Conservation (phyloP, 64 coral and sea anemone species). For the Actinia tenebrosa region DNA sequence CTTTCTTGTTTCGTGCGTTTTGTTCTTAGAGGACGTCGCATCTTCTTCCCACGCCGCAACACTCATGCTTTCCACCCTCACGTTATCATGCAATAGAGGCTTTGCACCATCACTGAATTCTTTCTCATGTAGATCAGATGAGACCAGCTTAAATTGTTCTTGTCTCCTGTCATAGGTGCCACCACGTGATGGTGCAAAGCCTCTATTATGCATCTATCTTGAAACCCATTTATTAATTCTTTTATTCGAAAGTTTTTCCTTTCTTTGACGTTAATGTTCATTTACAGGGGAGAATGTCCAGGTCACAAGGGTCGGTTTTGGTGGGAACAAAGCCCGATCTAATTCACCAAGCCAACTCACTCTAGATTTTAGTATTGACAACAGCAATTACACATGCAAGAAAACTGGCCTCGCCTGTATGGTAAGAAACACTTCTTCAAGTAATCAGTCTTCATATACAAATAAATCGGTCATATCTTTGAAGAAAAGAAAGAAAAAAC, state of each 20-base stretch:
- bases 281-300: slow-evolving; percentile 4
- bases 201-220: neutral
- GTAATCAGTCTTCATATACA: neutral
- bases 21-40: too few relatives aligned
- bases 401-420: neutral
- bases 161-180: too few relatives aligned
- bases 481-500: too few relatives aligned
- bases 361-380: slow-evolving; percentile 4
- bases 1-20: too few relatives aligned
- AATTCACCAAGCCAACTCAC: slow-evolving; percentile 1
- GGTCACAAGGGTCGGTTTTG: slow-evolving; percentile 1
- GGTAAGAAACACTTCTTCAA: neutral
- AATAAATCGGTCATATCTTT: too few relatives aligned
- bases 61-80: too few relatives aligned
- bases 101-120: too few relatives aligned
- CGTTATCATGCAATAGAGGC: too few relatives aligned
- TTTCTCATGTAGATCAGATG: too few relatives aligned
- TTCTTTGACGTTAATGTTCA: neutral
- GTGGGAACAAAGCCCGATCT: neutral
- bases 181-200: too few relatives aligned
- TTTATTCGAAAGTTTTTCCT: neutral
- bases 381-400: slow-evolving; percentile 1
- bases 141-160: too few relatives aligned
- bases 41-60: too few relatives aligned
- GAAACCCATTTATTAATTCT: neutral